Conservation (phyloP, 2,797 vertebrate genomes). For the Macrochelys suwanniensis region DNA sequence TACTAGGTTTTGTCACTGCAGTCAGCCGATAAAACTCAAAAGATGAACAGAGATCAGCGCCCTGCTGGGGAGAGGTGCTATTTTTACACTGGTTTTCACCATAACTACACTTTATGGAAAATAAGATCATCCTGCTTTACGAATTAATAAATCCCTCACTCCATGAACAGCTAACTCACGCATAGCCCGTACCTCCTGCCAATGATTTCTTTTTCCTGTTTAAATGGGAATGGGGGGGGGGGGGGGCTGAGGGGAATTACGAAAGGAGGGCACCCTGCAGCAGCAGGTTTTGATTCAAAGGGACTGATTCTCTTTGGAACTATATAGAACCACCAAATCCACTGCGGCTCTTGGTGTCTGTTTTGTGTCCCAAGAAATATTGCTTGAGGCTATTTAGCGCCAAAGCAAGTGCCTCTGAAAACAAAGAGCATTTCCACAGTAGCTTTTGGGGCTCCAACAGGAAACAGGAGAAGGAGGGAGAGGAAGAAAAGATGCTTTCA, state of each 20-base stretch:
- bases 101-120: neutral
- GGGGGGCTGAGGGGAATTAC: neutral
- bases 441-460: neutral
- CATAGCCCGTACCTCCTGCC: neutral
- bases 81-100: neutral
- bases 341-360: slow-evolving; percentile 1
- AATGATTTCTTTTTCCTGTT: neutral
- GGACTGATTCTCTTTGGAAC: neutral
- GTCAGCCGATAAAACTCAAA: neutral
- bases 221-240: neutral
- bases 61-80: neutral
- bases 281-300: neutral
- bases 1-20: neutral
- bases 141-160: neutral
- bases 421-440: neutral
- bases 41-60: neutral
- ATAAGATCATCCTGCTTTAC: neutral
- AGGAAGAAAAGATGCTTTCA: neutral
- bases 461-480: neutral
- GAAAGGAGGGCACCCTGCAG: slow-evolving; percentile 28
- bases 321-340: neutral
- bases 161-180: slow-evolving; percentile 25
- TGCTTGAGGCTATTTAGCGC: neutral
- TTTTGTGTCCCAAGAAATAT: slow-evolving; percentile 25
- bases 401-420: slow-evolving; percentile 20